These are phyloP conservation scores for Neotoxoptera formosana DNA, from an alignment of 1,140 invertebrate species.

Conservation along the genomic window DNA sequence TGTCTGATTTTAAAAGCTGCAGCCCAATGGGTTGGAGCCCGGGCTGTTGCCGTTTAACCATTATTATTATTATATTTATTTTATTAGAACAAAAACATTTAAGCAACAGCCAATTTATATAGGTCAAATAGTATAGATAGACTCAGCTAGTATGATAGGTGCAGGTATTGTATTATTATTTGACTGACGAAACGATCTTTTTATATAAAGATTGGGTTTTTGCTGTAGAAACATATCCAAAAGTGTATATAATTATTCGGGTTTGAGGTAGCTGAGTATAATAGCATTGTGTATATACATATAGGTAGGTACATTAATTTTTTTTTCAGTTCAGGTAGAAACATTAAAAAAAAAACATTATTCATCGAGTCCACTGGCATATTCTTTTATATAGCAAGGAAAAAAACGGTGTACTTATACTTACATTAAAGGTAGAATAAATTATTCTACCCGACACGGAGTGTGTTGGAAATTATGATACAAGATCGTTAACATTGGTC, in stretches of 20 bases:
- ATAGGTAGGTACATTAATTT: not conserved
- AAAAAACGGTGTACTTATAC: not conserved
- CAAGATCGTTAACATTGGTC: slow-evolving; percentile 10
- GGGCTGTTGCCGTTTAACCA: too few species aligned
- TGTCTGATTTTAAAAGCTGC: too few species aligned
- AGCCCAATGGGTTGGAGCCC: too few species aligned
- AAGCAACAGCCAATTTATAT: too few species aligned
- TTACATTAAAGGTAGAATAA: slow-evolving; percentile 15
- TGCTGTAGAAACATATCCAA: not conserved
- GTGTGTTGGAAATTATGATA: slow-evolving; percentile 16
- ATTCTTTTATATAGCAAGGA: not conserved
- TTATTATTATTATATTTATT: too few species aligned
- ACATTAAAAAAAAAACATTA: not conserved
- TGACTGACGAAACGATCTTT: not conserved
- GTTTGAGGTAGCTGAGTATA: not conserved
- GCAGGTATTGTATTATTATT: not conserved
- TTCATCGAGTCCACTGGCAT: not conserved
- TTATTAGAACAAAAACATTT: too few species aligned
- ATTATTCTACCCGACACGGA: slow-evolving; percentile 26
- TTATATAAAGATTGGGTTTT: not conserved
- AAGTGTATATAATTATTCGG: not conserved
- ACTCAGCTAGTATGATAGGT: not conserved
- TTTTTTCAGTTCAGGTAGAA: too few species aligned
- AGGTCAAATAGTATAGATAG: not conserved
- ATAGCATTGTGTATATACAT: not conserved